These are phyloP conservation scores for Penaeus vannamei DNA, from an alignment of 1,140 invertebrate genomes.

Conservation along the genomic window DNA sequence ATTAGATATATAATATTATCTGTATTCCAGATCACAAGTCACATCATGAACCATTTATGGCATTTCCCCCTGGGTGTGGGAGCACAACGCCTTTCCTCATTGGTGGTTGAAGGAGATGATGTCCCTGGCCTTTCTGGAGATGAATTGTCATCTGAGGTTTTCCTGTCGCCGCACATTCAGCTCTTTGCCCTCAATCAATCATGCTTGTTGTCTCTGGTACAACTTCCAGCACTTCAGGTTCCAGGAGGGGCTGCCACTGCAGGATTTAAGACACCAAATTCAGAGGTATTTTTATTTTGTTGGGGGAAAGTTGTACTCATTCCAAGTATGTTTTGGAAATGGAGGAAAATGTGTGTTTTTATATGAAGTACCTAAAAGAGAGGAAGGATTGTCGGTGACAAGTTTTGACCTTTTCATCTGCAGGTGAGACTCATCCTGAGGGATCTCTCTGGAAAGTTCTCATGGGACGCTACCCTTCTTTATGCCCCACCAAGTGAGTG, in stretches of 20 bases:
- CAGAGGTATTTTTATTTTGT: slow-evolving; percentile 54
- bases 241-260: slow-evolving; percentile 89
- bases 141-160: slow-evolving; percentile 84
- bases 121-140: slow-evolving; percentile 81
- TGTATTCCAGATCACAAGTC: slow-evolving; percentile 76
- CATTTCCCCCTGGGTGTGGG: slow-evolving; percentile 91
- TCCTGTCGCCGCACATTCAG: slow-evolving; percentile 88
- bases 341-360: not conserved
- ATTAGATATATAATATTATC: not conserved
- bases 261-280: slow-evolving; percentile 72
- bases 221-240: slow-evolving; percentile 88
- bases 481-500: slow-evolving; percentile 62
- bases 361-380: not conserved
- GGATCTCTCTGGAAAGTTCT: slow-evolving; percentile 96
- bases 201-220: slow-evolving; percentile 90
- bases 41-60: slow-evolving; percentile 88
- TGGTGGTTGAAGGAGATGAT: slow-evolving; percentile 94
- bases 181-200: slow-evolving; percentile 87
- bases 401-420: not conserved
- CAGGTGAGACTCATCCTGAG: slow-evolving; percentile 88
- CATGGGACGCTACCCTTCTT: slow-evolving; percentile 94
- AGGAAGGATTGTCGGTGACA: not conserved
- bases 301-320: not conserved
- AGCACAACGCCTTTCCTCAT: slow-evolving; percentile 85
- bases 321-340: not conserved